phyloP scores from a whole-genome alignment of 2,888 invertebrate genomes.

The Nomada fucata region DNA sequence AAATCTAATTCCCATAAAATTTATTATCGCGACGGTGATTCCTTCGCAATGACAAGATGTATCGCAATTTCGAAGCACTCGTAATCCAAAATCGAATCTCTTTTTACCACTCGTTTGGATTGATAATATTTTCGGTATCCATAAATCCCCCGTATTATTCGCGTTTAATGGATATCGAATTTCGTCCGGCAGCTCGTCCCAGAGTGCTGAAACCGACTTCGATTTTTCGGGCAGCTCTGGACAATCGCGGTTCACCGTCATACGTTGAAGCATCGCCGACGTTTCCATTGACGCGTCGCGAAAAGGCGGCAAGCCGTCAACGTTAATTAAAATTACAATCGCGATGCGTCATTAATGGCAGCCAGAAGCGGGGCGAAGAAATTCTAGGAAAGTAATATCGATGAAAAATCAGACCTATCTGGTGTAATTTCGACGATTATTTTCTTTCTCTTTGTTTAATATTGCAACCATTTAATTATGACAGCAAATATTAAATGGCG shows the following conservation, averaged over 20 bases:
- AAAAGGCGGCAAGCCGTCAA: not conserved
- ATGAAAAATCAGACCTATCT: not conserved
- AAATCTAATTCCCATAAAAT: too few relatives aligned
- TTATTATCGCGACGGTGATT: too few relatives aligned
- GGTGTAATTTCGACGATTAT: not conserved
- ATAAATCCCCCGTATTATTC: slow-evolving; percentile 5
- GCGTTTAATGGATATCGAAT: slow-evolving; percentile 23
- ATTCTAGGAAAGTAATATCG: slow-evolving; percentile 6
- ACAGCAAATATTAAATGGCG: too few relatives aligned
- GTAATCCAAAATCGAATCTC: too few relatives aligned
- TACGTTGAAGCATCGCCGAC: not conserved
- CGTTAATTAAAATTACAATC: slow-evolving; percentile 44
- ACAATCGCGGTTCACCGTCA: not conserved
- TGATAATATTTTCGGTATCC: too few relatives aligned
- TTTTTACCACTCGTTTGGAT: too few relatives aligned
- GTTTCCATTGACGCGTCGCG: slow-evolving; percentile 7
- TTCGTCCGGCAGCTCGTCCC: not conserved
- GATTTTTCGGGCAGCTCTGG: not conserved
- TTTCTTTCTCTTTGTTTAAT: too few relatives aligned
- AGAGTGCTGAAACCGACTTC: not conserved
- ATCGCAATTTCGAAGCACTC: too few relatives aligned
- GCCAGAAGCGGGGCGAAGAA: not conserved
- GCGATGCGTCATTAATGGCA: not conserved
- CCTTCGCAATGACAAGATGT: too few relatives aligned
- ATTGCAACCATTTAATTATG: too few relatives aligned